Conservation (phyloP, 2,888 invertebrate genomes). For the Sphecodes monilicornis region DNA sequence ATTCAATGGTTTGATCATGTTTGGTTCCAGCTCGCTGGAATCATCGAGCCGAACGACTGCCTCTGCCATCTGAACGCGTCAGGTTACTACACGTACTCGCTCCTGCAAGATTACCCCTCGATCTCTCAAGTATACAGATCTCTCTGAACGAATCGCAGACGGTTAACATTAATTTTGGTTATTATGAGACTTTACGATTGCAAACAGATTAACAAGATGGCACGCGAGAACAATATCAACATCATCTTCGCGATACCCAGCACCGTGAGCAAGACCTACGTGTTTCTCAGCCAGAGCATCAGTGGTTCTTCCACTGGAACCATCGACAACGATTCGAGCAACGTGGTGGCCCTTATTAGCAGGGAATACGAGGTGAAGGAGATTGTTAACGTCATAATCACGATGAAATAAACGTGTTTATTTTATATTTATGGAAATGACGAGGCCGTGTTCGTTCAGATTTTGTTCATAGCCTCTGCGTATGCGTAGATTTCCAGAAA, state of each 20-base stretch:
- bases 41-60: conserved; percentile 90
- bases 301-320: conserved; percentile 89
- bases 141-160: not conserved
- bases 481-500: no score
- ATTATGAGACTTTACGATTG: not conserved
- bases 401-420: no score
- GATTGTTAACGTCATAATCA: not conserved
- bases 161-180: not conserved
- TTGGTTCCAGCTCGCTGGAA: conserved; percentile 86
- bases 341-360: conserved; percentile 89
- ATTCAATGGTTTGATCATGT: not conserved
- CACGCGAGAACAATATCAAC: conserved; percentile 89
- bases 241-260: conserved; percentile 91
- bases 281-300: conserved; percentile 84
- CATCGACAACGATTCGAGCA: conserved; percentile 87
- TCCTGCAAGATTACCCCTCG: conserved; percentile 92
- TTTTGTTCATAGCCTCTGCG: not conserved
- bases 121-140: conserved; percentile 86
- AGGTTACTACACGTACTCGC: conserved; percentile 86
- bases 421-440: no score
- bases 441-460: not conserved
- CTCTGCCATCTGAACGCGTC: conserved; percentile 87
- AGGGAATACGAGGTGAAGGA: conserved; percentile 88
- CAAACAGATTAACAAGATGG: conserved; percentile 86
- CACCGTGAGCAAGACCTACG: conserved; percentile 76